A percentile compares a stretch with the other conserved stretches of the same genome.
phyloP scores from a whole-genome alignment of 2,888 invertebrate genomes.

The Isotomurus palustris region DNA sequence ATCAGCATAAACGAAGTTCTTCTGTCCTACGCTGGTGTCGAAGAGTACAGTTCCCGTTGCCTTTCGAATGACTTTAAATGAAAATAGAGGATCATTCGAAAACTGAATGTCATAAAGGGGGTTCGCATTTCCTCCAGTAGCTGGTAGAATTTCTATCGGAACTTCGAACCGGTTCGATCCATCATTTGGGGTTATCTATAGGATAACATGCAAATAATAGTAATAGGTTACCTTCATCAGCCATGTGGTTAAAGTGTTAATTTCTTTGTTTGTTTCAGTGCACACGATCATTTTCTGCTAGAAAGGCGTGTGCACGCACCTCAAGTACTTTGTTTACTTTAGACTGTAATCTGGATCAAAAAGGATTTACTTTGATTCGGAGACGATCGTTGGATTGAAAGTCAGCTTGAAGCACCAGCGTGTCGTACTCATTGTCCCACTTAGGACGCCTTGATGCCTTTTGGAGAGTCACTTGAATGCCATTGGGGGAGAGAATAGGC shows the following conservation, averaged over 20 bases:
- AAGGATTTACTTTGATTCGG: conserved; percentile 29
- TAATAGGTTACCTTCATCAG: no score
- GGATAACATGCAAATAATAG: no score
- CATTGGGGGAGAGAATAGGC: conserved; percentile 10
- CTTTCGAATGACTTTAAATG: conserved; percentile 32
- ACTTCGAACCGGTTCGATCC: conserved; percentile 32
- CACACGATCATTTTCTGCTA: no score
- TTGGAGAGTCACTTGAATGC: not conserved
- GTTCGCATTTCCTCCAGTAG: conserved; percentile 20
- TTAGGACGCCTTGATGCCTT: not conserved
- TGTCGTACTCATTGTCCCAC: conserved; percentile 16
- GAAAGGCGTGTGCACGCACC: no score
- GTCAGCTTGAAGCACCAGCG: conserved; percentile 18
- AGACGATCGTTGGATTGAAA: conserved; percentile 28
- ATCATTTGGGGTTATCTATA: conserved; percentile 1
- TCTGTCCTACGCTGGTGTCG: conserved; percentile 47
- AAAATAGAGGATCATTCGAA: conserved; percentile 27
- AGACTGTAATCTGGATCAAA: not conserved
- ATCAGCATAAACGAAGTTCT: conserved; percentile 50
- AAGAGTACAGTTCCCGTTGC: conserved; percentile 38
- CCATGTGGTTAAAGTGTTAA: no score
- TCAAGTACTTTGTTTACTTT: no score
- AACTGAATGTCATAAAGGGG: conserved; percentile 31
- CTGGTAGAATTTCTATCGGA: conserved; percentile 26
- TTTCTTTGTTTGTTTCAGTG: no score